A percentile compares a stretch with the other conserved stretches of the same genome.
Evolutionary conservation across 2,113 vertebrate species (phyloP).

Genomic region (Neolamprologus fasciatus): DNA sequence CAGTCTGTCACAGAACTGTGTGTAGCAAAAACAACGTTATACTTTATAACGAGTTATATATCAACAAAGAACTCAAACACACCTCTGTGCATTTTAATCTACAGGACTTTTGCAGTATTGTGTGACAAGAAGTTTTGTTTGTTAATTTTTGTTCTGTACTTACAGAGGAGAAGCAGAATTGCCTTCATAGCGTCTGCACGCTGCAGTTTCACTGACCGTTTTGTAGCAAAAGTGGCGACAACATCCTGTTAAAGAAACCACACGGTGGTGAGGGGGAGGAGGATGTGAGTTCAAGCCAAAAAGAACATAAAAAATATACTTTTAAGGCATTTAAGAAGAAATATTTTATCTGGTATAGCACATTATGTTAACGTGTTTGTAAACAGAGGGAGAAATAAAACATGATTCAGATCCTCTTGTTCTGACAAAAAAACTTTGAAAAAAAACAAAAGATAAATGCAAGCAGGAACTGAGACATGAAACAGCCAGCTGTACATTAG

Average conservation of each 20-base stretch:
- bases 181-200: neutral
- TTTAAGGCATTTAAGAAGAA: neutral
- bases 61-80: neutral
- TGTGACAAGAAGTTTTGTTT: accelerated
- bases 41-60: accelerated
- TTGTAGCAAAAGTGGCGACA: neutral
- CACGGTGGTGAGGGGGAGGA: neutral
- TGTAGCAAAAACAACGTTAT: accelerated
- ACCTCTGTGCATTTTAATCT: neutral
- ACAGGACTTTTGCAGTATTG: accelerated
- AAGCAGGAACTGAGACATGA: neutral
- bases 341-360: accelerated
- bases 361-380: neutral
- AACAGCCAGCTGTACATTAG: accelerated
- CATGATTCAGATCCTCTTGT: accelerated
- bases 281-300: neutral
- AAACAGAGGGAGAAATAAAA: neutral
- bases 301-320: neutral
- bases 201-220: neutral
- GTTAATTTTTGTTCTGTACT: neutral
- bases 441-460: neutral
- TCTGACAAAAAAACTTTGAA: neutral
- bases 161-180: neutral
- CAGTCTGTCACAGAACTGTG: neutral
- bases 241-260: neutral